phyloP scores from a whole-genome alignment of 1,140 invertebrate species.

The Pseudomyrmex dendroicus region DNA sequence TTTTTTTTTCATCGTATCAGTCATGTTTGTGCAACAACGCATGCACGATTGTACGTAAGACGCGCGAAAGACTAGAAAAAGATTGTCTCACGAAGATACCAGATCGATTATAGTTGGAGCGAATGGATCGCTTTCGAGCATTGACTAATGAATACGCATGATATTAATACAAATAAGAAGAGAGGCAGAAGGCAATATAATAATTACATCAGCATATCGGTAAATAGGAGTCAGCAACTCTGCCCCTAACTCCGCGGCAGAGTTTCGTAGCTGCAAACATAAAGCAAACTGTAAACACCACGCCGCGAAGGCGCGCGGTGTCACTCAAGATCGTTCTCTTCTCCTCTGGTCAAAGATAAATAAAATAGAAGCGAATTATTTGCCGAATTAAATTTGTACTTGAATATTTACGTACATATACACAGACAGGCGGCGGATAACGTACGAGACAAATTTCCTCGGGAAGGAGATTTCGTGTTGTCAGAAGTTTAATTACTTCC shows the following conservation, averaged over 20 bases:
- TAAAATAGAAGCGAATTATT: neutral
- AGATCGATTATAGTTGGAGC: neutral
- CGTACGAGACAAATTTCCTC: neutral
- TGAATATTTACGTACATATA: neutral
- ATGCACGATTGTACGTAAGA: neutral
- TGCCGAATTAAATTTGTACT: neutral
- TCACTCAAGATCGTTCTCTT: too few species aligned
- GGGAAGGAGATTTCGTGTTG: neutral
- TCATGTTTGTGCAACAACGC: neutral
- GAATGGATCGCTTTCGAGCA: neutral
- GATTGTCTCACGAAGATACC: neutral
- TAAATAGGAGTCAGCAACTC: constrained; percentile 83
- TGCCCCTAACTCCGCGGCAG: constrained; percentile 50
- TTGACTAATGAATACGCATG: constrained; percentile 66
- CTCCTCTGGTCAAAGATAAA: neutral
- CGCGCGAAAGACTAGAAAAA: neutral
- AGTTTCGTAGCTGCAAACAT: constrained; percentile 62
- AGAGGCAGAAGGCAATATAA: constrained; percentile 80
- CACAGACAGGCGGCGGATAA: neutral
- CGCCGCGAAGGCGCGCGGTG: constrained; percentile 11
- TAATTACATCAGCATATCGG: constrained; percentile 86
- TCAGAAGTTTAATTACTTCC: neutral
- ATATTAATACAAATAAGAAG: constrained; percentile 75
- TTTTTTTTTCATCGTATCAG: constrained; percentile 14
- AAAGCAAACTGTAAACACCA: constrained; percentile 70